Evolutionary conservation across 2,113 vertebrate genomes (phyloP).

Genomic region (Carollia perspicillata): DNA sequence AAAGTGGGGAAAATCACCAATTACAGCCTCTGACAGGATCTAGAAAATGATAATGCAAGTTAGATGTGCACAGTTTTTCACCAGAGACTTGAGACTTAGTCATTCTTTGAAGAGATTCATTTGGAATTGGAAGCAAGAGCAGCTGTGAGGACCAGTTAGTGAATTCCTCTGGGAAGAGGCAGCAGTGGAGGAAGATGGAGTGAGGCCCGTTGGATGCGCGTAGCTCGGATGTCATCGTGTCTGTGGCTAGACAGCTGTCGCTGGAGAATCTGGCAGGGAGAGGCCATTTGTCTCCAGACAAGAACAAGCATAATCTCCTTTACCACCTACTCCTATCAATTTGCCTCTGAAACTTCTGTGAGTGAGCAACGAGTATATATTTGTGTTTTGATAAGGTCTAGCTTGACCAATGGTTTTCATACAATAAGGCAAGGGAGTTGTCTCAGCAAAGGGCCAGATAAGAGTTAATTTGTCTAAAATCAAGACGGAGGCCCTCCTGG

Average conservation of each 20-base stretch:
- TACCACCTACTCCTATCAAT: neutral
- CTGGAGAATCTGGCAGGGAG: neutral
- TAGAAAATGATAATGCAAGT: neutral
- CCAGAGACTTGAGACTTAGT: neutral
- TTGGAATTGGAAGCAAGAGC: neutral
- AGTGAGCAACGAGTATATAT: neutral
- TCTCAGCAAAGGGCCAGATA: neutral
- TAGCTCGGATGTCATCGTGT: neutral
- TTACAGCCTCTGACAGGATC: neutral
- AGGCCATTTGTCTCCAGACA: neutral
- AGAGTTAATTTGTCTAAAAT: conserved; percentile 18
- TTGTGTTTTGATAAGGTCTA: neutral
- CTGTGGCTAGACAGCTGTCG: neutral
- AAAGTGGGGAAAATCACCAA: neutral
- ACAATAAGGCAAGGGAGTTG: neutral
- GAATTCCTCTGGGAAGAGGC: neutral
- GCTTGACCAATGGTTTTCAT: neutral
- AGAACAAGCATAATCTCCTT: neutral
- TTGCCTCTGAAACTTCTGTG: neutral
- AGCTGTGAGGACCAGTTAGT: neutral
- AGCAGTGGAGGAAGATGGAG: neutral
- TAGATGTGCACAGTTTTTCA: conserved; percentile 1
- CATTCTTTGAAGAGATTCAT: conserved; percentile 32
- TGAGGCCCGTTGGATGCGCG: neutral
- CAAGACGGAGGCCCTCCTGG: neutral